Evolutionary conservation across 1,140 invertebrate species (phyloP).

Genomic region (Euwallacea fornicatus): DNA sequence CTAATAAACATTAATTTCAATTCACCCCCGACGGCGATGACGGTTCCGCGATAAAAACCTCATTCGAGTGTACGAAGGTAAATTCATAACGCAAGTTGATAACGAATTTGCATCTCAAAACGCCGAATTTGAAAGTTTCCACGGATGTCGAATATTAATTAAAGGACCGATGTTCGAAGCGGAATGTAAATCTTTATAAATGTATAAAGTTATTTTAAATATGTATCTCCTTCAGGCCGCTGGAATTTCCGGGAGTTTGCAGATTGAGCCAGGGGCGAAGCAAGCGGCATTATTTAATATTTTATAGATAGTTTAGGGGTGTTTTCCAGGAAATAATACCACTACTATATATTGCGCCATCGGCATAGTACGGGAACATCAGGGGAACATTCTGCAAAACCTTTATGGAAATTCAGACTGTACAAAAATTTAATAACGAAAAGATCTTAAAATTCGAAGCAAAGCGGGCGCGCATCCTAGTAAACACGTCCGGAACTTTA

Average conservation of each 20-base stretch:
- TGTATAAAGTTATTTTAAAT: not conserved
- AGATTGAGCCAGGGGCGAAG: too few relatives aligned
- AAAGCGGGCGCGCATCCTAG: not conserved
- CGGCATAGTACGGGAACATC: too few relatives aligned
- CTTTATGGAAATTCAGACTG: not conserved
- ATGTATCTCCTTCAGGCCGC: not conserved
- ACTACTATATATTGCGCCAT: too few relatives aligned
- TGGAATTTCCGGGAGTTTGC: not conserved
- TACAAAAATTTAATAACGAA: conserved; percentile 5
- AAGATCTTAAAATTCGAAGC: conserved; percentile 2
- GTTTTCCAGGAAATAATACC: too few relatives aligned
- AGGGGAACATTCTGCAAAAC: too few relatives aligned
- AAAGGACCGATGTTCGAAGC: not conserved
- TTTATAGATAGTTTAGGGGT: too few relatives aligned
- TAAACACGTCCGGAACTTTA: conserved; percentile 14
- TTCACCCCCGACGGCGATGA: not conserved
- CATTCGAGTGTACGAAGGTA: not conserved
- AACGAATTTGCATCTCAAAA: conserved; percentile 5
- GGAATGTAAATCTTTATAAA: conserved; percentile 2
- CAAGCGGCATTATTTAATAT: too few relatives aligned
- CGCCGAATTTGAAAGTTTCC: not conserved
- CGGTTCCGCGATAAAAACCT: conserved; percentile 1
- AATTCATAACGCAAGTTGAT: not conserved
- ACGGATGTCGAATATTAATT: conserved; percentile 8
- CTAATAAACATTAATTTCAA: conserved; percentile 13